Evolutionary conservation across 2,888 invertebrate genomes (phyloP), one percentile per base, ranked within the genome.

Genomic region (Ichneumoninae sp.): DNA sequence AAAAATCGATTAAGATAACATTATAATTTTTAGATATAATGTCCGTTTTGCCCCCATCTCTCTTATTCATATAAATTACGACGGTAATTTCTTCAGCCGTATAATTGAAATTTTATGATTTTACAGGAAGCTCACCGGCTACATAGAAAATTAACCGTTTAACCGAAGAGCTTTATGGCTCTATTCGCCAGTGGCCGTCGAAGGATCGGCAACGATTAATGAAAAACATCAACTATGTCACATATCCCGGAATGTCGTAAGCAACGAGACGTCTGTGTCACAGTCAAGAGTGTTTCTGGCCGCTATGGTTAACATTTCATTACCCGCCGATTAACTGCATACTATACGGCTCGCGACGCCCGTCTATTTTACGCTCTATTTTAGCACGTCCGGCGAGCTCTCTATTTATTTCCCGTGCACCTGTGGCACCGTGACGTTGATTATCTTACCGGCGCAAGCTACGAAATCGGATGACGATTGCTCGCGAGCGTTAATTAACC

Each of bases 311-410:
- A 83, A 82, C 68, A 69, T 80, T 83, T 84, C 76, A 86, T 82
- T 72, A 60, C 76, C 33, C 52, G 40, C 69, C 84, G 81, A 84
- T 84, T 84, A 84, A 84, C 77, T 84, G 70, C 69, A 47, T 74
- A 60, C 57, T 78, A 33, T 78, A 81, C 81, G 69, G 71, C 79
- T 62, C 75, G 26, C n/a, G 62, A 57, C 62, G 68, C 66, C 74
- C 77, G 79, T 84, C 82, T 82, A 84, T 86, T 87, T 86, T 81
- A 83, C 83, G 86, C 81, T 86, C 84, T 81, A 82, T 84, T 86
- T 84, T 84, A 74, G 52, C 44, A 22, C 47, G 68, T 47, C 50
- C 16, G 50, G 10, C 60, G 44, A 57, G 80, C 47, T 65, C 77
- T 78, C 40, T 66, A 81, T 84, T 84, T 81, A 84, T 84, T 75